phyloP scores from a whole-genome alignment of 1,140 invertebrate genomes.

The Bombus ignitus region DNA sequence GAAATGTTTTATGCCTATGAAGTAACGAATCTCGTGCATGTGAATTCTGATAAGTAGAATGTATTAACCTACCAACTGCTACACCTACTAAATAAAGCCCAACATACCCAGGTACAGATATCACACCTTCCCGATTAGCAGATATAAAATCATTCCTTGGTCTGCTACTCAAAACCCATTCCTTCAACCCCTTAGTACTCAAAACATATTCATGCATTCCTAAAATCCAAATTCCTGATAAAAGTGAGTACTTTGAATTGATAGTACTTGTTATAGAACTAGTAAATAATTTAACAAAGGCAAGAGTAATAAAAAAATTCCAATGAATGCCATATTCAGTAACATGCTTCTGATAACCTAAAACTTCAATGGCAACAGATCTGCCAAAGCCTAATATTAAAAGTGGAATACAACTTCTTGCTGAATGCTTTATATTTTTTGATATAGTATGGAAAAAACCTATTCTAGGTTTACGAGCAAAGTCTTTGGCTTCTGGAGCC shows the following conservation, averaged over 20 bases:
- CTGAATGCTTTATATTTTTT: conserved; percentile 72
- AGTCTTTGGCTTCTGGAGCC: conserved; percentile 83
- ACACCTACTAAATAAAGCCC: conserved; percentile 91
- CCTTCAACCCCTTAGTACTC: conserved; percentile 84
- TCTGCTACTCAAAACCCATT: conserved; percentile 88
- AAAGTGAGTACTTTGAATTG: conserved; percentile 78
- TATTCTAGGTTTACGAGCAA: conserved; percentile 74
- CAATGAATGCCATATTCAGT: conserved; percentile 97
- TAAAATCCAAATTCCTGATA: conserved; percentile 84
- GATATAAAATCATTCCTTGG: conserved; percentile 86
- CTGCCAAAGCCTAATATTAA: conserved; percentile 89
- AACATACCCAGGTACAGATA: conserved; percentile 92
- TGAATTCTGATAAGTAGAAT: conserved; percentile 75
- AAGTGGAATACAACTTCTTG: conserved; percentile 83
- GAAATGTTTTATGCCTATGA: conserved; percentile 61
- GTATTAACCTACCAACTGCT: conserved; percentile 86
- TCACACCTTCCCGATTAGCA: conserved; percentile 95
- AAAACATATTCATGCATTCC: conserved; percentile 88
- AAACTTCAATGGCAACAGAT: conserved; percentile 85
- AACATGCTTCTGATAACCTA: conserved; percentile 93
- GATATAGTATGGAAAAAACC: conserved; percentile 59
- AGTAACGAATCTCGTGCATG: conserved; percentile 67
- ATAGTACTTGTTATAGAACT: conserved; percentile 84
- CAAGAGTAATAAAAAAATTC: conserved; percentile 98
- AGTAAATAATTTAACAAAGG: conserved; percentile 90